Evolutionary conservation across 1,140 invertebrate species (phyloP), one percentile per base, ranked within the genome.

Genomic region (Anadara kagoshimensis): DNA sequence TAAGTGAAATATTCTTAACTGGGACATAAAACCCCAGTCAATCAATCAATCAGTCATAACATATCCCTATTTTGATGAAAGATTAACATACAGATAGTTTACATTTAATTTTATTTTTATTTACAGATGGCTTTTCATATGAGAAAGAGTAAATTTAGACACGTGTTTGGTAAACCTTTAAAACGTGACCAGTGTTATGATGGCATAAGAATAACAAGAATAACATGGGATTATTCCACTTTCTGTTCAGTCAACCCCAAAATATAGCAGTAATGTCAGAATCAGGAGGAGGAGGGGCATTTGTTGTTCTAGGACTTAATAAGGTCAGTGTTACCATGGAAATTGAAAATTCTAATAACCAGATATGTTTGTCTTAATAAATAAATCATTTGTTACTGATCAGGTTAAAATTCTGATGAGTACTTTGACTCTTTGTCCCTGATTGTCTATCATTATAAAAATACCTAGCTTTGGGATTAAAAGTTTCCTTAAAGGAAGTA

Each of bases 161-260:
- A 99, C 92, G 97, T 99, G 82, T 99, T 98, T 91, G 98, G 98
- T 80, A 95, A 97, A 85, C 93, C 96, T 64, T 90, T 98, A 75
- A 99, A 99, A 91, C 93, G 96, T 86, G 98, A 99, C 89, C 95
- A 98, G 91, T 99, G 98, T 91, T 99, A 99, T 91, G 98, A 99
- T 90, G 98, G 98, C 90, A 97, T 99, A 86, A 92, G 97, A 85
- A 97, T 99, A 56, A 98, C 97, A 22, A 98, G 99, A 90, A 97
- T 95, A 87, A 97, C 96, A 51, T 98, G 97, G 96, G 98, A 99
- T 90, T 36, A 36, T 36, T 98, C 97, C 57, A 97, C 96, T 68
- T 99, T 99, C 89, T 99, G 97, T 92, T 70, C 96, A 77, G 98
- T 99, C 76, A 99, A 99, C 91, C 97, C 98, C 22, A 99, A 99